Percentiles rank a stretch among this genome's conserved stretches.
Evolutionary conservation across 2,113 vertebrate species (phyloP).

Genomic region (Typhlomys cinereus): DNA sequence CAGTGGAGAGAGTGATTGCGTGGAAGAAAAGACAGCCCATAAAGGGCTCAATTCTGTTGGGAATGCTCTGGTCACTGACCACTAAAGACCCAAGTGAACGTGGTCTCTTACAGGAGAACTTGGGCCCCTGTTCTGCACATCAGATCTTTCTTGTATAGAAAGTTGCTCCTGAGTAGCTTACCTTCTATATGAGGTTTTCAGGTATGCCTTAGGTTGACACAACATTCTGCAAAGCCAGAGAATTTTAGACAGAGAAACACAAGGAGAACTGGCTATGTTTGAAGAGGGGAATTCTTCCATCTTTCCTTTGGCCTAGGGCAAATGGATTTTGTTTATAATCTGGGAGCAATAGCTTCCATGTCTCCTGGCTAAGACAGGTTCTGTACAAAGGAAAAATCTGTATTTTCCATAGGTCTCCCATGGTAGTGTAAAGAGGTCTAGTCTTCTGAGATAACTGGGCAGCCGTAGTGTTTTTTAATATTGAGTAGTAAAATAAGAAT

Average conservation of each 20-base stretch:
- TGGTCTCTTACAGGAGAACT: neutral
- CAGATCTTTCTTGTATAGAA: neutral
- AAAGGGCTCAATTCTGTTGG: neutral
- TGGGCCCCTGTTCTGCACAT: neutral
- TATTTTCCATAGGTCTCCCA: neutral
- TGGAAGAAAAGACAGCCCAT: neutral
- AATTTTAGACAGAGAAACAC: neutral
- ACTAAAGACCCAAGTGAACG: neutral
- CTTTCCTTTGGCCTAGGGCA: neutral
- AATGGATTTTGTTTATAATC: neutral
- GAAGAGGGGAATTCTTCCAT: neutral
- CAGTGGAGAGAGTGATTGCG: neutral
- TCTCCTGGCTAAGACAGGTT: neutral
- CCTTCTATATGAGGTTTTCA: neutral
- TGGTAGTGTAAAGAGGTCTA: neutral
- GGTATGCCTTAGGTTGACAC: neutral
- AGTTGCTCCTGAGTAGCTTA: neutral
- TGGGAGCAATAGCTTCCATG: neutral
- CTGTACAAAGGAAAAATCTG: neutral
- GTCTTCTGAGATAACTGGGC: constrained; percentile 12
- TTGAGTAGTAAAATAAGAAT: neutral
- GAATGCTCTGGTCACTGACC: neutral
- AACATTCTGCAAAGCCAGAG: neutral
- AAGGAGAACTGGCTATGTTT: neutral
- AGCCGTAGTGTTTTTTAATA: neutral